These are phyloP conservation scores for Pogonocichla stellata DNA, from an alignment of 2,113 vertebrate species.

Conservation along the genomic window DNA sequence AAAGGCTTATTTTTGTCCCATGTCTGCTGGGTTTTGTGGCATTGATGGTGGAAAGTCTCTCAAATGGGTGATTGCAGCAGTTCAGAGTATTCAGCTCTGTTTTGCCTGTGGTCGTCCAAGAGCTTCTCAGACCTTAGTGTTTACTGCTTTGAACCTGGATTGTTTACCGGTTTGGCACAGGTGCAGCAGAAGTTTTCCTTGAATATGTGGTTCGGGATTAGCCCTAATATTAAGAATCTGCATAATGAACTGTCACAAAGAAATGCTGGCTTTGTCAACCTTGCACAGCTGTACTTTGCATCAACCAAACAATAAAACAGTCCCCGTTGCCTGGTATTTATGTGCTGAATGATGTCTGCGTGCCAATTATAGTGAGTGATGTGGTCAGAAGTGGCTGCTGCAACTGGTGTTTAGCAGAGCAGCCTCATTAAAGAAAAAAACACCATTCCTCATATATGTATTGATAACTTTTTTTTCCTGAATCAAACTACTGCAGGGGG, in stretches of 20 bases:
- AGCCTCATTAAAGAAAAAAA: background rate
- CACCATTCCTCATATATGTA: background rate
- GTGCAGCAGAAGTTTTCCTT: background rate
- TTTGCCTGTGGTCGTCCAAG: background rate
- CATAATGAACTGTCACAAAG: constrained; percentile 20
- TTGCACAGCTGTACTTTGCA: constrained; percentile 15
- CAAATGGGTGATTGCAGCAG: background rate
- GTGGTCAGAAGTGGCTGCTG: background rate
- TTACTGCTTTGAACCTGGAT: background rate
- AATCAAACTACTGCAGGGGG: background rate
- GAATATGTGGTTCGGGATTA: background rate
- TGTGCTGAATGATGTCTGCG: background rate
- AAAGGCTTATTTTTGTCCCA: background rate
- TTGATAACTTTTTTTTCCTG: background rate
- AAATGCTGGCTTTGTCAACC: background rate
- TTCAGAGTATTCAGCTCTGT: background rate
- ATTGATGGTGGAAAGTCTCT: background rate
- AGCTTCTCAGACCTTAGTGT: background rate
- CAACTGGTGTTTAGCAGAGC: background rate
- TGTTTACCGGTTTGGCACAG: background rate
- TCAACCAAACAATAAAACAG: constrained; percentile 1
- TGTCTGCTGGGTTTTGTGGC: background rate
- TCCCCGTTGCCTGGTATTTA: background rate
- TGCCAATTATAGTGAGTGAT: background rate
- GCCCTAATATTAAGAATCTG: background rate